Base-by-base conservation (phyloP, 2,888 invertebrate species). In the Apomyelois bistriatella region DNA sequence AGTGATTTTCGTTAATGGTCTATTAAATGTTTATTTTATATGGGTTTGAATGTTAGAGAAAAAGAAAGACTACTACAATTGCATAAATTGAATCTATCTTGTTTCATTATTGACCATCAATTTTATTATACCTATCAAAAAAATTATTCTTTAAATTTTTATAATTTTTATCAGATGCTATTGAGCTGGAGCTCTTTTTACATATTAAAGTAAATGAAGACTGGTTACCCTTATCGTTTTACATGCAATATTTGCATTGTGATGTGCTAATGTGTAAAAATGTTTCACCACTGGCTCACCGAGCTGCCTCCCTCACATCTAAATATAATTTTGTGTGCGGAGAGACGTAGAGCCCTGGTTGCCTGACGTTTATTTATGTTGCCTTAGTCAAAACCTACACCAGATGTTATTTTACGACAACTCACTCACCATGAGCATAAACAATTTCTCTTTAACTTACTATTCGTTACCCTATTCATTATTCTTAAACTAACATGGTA, bases 401-500 rank as follows among this genome's bases (percentile, higher is more conserved):
- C 87, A 89, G 85, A 88, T 88, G 88, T 84, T 85, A 78, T 79
- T 85, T 86, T 83, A 87, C 82, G 85, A 85, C 84, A 78, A 75
- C 78, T 78, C 70, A 75, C 78, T 78, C 70, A 68, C 77, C 77
- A 22, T 73, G 72, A 69, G 74, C 79, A 81, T 77, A 81, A 85
- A 81, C 82, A 78, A 76, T 74, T 72, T 68, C 54, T 68, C 64
- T 66, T 75, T 76, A 68, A 66, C 69, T 68, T 66, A 64, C 61
- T 68, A 62, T 66, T 62, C 59, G 56, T 58, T 57, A 61, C 42
- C 32, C 53, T 52, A 52, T 42, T 67, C 65, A 22, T 22, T 22
- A 22, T 22, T 22, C 2, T 22, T 22, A 3, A 22, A n/a, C n/a
- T n/a, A 22, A 22, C 22, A 3, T 22, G 22, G 22, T 22, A 22